Evolutionary conservation across 2,113 vertebrate species (phyloP), one percentile per base, ranked within the genome.

Genomic region (Sorex fumeus): DNA sequence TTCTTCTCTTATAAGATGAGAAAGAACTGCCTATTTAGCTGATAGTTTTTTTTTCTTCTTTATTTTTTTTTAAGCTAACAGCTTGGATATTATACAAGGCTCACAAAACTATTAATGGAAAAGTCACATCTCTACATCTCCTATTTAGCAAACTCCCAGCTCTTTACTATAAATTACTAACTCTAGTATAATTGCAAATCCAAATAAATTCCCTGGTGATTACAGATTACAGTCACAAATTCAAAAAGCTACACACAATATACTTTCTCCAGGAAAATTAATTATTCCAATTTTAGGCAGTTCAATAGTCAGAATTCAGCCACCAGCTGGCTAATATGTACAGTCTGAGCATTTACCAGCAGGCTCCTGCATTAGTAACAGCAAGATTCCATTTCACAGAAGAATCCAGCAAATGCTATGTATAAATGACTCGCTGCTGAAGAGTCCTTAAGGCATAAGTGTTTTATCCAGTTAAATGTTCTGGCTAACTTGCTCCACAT

Each of bases 261-360:
- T 94, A 96, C 94, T 97, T 97, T 97, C 96, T 95, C 78, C 80
- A 93, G 91, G 95, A 98, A 98, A 98, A 98, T 97, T 97, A 97
- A 98, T 98, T 97, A 98, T 98, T 98, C 97, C 97, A 96, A 96
- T 98, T 98, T 96, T 97, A 96, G 95, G 93, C 96, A 97, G 97
- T 95, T 97, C 97, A 97, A 89, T 97, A 97, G 97, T 96, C 96
- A 97, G 95, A 97, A 97, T 91, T 97, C 96, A 98, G 96, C 97
- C 97, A 98, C 97, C 98, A 98, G 98, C 97, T 97, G 97, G 97
- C 97, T 98, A 97, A 98, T 98, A 98, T 88, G 95, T 97, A 96
- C 95, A 98, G 97, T 97, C 93, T 93, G 96, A 98, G 97, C 97
- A 98, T 98, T 98, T 98, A 98, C 90, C 98, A 98, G 98, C 98